Base-by-base conservation (phyloP, 2,888 invertebrate genomes). In the Chelonus formosanus region DNA sequence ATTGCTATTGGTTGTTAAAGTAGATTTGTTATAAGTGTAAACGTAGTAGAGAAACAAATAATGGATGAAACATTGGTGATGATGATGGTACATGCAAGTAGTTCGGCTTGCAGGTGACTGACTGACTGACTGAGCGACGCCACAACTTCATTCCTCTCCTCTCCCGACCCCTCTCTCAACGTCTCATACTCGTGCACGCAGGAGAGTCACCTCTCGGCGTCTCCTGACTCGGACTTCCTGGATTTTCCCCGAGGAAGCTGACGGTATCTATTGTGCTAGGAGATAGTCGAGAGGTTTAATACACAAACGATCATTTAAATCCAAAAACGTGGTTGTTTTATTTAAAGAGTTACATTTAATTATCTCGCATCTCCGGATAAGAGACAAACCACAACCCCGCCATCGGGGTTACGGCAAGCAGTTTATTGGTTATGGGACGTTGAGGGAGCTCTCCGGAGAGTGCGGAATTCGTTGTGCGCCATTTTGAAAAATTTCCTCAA, bases 401-500 rank as follows among this genome's bases (percentile, higher is more conserved):
- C 62, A 62, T 63, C 62, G 54, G 62, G 58, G 58, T 67, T 58
- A 67, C 58, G 10, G 47, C 20, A 20, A 32, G 44, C 43, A 68
- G 35, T 72, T 70, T 72, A 73, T 72, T 73, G 73, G 71, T 73
- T 70, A 71, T 70, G 71, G 70, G 69, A 70, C 70, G 68, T 66
- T 69, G 67, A 64, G 65, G 68, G 65, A 57, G 66, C 64, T 67
- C 68, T 63, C 68, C 64, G 57, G 58, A 62, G 58, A 58, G 67
- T 67, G 67, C 62, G 67, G 53, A 65, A 60, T 63, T 53, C 36
- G 54, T 62, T 68, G 69, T 63, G 82, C 83, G 83, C 83, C 83
- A 83, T 83, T 83, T 83, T 83, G 82, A 81, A 82, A 82, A 82
- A 80, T 81, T 80, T 76, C 64, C 70, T 67, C 68, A 34, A 53